Evolutionary conservation across 2,888 invertebrate species (phyloP), one percentile per base, ranked within the genome.

Genomic region (Phalangium opilio): DNA sequence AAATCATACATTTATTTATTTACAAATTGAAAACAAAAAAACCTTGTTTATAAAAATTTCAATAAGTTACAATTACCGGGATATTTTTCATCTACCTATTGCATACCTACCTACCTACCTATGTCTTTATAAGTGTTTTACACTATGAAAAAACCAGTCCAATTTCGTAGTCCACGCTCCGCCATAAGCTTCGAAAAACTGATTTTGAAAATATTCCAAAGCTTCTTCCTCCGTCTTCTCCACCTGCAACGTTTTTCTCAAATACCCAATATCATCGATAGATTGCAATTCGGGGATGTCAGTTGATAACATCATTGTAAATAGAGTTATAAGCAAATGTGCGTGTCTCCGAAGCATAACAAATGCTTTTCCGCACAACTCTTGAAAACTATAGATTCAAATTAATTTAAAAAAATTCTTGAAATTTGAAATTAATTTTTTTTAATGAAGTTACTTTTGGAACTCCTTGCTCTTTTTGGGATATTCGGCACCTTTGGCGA

Each of bases 61-160:
- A 27, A 27, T 27, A 27, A 27, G 27, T 27, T 27, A 27, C 8
- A 27, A 8, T 27, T 27, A 27, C 27, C 27, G 27, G 27, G 27
- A 27, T 27, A 27, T 27, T 27, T 27, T 27, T n/a, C n/a, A n/a
- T n/a, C n/a, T n/a, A n/a, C n/a, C n/a, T n/a, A n/a, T n/a, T n/a
- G n/a, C n/a, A n/a, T n/a, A n/a, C n/a, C n/a, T n/a, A n/a, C n/a
- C n/a, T n/a, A n/a, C n/a, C n/a, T n/a, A n/a, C n/a, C n/a, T n/a
- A n/a, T n/a, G n/a, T n/a, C n/a, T n/a, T n/a, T 27, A 27, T 10
- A 53, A 45, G 39, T 68, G 67, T 51, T 66, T 65, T 20, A 73
- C 62, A 40, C 67, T 67, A 60, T 76, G 76, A 61, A 75, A 75
- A 57, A 76, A 70, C 75, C 76, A 76, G 62, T 76, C 75, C 27